Base-by-base conservation (phyloP, 2,113 vertebrate species). In the Dascyllus trimaculatus region DNA sequence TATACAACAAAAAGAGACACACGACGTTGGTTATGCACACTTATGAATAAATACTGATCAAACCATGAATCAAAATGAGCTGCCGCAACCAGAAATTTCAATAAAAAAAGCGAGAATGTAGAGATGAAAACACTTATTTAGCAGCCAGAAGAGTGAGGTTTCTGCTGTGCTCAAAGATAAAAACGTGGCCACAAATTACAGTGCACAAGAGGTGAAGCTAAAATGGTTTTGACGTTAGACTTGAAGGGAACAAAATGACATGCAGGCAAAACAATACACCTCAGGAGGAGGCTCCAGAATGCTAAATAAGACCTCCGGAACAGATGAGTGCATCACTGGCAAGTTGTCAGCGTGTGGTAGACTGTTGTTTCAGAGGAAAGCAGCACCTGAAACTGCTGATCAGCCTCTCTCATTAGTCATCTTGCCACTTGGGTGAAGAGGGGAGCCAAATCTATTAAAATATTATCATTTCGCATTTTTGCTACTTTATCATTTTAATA, bases 161-260 rank as follows among this genome's bases (percentile, higher is more conserved):
- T 45, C 48, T 61, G 57, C 59, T 74, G 25, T 35, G 25, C 53
- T 59, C 46, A 61, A 70, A 25, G 26, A 77, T 43, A 66, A 40
- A 85, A 74, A 58, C 60, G 56, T 51, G 52, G 11, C 29, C 59
- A 67, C 32, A 78, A 85, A 81, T 67, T 57, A 67, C 69, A 69
- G 58, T 18, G 38, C 24, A 40, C 25, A 48, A 57, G 57, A 54
- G 67, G 78, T 58, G 64, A 64, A 71, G 60, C 45, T 74, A 67
- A 82, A 80, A 79, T 43, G 45, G 25, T 60, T 29, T 80, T 73
- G 59, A 76, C 75, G 57, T 84, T 57, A 64, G 66, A 66, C 63
- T 53, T 51, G 60, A 82, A 48, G 74, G 68, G 38, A 82, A 68
- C 68, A 51, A 74, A 62, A 86, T 57, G 56, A 46, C 17, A 24